These are phyloP conservation scores for Littorina saxatilis DNA, from an alignment of 1,140 invertebrate species.

Conservation along the genomic window DNA sequence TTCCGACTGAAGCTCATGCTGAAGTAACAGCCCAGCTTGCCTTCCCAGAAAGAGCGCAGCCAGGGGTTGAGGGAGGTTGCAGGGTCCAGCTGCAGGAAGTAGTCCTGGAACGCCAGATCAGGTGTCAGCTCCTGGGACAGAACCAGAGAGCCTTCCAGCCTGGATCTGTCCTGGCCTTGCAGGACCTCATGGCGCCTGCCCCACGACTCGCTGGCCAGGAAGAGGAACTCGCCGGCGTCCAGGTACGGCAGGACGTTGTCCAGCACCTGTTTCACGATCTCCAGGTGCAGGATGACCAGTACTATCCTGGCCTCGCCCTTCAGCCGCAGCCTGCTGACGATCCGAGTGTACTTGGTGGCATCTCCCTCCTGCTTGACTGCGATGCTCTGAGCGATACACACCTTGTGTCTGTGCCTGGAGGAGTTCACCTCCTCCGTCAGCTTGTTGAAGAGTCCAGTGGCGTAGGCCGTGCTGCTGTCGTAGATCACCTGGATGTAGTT, in stretches of 20 bases:
- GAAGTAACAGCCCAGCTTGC: constrained; percentile 13
- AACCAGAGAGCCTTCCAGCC: constrained; percentile 19
- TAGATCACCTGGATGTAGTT: constrained; percentile 54
- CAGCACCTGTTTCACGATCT: constrained; percentile 11
- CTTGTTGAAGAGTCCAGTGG: constrained; percentile 30
- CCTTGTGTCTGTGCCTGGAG: neutral
- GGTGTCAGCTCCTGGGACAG: constrained; percentile 18
- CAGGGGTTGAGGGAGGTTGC: constrained; percentile 4
- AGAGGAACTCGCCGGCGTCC: constrained; percentile 9
- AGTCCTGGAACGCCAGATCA: neutral
- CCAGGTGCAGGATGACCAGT: constrained; percentile 31
- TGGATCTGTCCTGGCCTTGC: neutral
- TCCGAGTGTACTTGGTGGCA: constrained; percentile 14
- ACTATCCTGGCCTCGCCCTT: constrained; percentile 33
- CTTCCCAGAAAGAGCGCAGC: constrained; percentile 33
- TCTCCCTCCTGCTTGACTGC: neutral
- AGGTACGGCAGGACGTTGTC: neutral
- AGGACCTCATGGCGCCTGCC: constrained; percentile 3
- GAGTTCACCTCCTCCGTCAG: constrained; percentile 1
- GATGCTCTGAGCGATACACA: constrained; percentile 55
- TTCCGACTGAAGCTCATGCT: constrained; percentile 22
- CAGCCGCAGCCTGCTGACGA: constrained; percentile 27
- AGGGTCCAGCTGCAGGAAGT: constrained; percentile 10
- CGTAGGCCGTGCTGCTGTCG: constrained; percentile 39
- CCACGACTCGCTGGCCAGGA: constrained; percentile 30